Evolutionary conservation across 2,888 invertebrate species (phyloP), one percentile per base, ranked within the genome.

Genomic region (Synergus umbraculus): DNA sequence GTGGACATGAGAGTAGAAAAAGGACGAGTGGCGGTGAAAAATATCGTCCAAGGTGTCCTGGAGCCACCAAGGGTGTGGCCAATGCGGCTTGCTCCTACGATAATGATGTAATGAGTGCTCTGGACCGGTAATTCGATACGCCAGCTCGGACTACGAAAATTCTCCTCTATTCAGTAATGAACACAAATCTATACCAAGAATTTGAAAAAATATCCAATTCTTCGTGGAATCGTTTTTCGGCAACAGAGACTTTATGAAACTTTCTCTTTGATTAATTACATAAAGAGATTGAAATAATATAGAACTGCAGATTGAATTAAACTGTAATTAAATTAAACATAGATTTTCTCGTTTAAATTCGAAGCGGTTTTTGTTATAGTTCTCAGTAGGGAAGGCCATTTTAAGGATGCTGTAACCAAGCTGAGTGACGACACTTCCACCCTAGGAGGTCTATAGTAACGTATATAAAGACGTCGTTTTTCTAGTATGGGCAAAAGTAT

Each of bases 341-440:
- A 3, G n/a, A 1, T n/a, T 54, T 54, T 2, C n/a, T 54, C n/a
- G 22, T 12, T 60, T 60, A 18, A 22, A 60, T 22, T 60, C 60
- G 10, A 60, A 22, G 4, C 18, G 12, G 12, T 18, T 22, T 29
- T 22, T 29, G 29, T n/a, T 10, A 41, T 10, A 41, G 41, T n/a
- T 65, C 41, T n/a, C 41, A 65, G 37, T n/a, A 41, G 18, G 10
- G 44, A 9, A 15, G 67, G 9, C 67, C 67, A 22, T 12, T 10
- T 67, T 4, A 43, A 18, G n/a, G 22, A 69, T 54, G 29, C 29
- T 49, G 76, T 76, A 69, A 69, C 78, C 76, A 66, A 65, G 79
- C 76, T 60, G 73, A 90, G 91, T 89, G 91, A 92, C 89, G 91
- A 91, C 90, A 87, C 89, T 89, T 87, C 87, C 90, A 80, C 90